Base-by-base conservation (phyloP, 2,797 vertebrate genomes). In the Carapus acus region DNA sequence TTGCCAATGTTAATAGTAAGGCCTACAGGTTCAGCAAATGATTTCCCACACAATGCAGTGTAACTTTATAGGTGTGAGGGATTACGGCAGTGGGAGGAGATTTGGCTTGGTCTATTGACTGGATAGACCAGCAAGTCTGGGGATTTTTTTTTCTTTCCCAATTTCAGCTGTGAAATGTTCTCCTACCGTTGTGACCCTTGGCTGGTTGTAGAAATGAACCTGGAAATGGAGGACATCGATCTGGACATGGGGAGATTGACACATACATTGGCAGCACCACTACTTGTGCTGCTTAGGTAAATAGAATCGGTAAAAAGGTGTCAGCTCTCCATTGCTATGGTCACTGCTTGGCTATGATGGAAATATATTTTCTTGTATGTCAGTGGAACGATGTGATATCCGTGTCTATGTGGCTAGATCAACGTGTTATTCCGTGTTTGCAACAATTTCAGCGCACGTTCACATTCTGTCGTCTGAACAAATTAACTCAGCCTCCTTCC, bases 11-110 rank as follows among this genome's bases (percentile, higher is more conserved):
- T 65, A 78, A 74, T 49, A 59, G 57, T 59, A 21, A 44, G 69
- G 79, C 62, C 79, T 76, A 62, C 73, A 62, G 74, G 59, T 66
- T 69, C 54, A 58, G 71, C 67, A 77, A 77, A 71, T 78, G 50
- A 74, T 81, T 85, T 85, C 79, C 80, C 78, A 83, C 79, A 86
- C 83, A 79, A 74, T 73, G 79, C 49, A 14, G 54, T 74, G 84
- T 78, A 85, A 86, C 79, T 77, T 83, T 73, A 85, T 76, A 82
- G 71, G 62, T 71, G 70, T 54, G 59, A 71, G 77, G 83, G 85
- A 87, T 88, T 86, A 87, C 24, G 48, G 54, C 55, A 47, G 61
- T 74, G 67, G 73, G 68, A 73, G 77, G 69, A 68, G 75, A 78
- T 75, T 86, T 78, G 77, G 73, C 70, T 77, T 74, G 70, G 56